Base-by-base conservation (phyloP, 2,888 invertebrate species). In the Aphelenchoides bicaudatus region DNA sequence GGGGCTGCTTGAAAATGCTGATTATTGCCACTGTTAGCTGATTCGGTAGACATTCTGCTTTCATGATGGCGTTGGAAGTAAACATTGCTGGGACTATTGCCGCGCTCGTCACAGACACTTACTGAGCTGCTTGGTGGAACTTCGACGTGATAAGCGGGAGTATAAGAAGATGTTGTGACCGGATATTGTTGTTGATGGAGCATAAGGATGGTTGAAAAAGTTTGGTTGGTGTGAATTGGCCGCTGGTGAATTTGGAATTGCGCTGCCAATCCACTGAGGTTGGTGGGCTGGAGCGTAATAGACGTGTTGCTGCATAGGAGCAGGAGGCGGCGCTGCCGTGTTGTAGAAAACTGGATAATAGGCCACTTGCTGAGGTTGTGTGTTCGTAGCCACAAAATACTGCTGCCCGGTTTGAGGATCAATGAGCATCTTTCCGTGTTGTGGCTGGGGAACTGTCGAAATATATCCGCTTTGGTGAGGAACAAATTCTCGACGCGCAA, bases 331-430 rank as follows among this genome's bases (percentile, higher is more conserved):
- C 16, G 30, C 21, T 10, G 59, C 43, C 16, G 65, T 29, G 39
- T 60, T 60, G 62, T 60, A 60, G 39, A 62, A 60, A 5, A 60
- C 64, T 13, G 63, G 62, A 27, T 59, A 62, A 19, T 65, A 60
- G 3, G 66, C 56, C 16, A 66, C 51, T 30, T 19, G 54, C 19
- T 52, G 62, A 19, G 63, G 65, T 6, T 61, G 58, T 13, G 47
- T 51, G 16, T 59, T 43, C 2, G 65, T n/a, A n/a, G n/a, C 66
- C 3, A 65, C 58, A 34, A 55, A 65, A 31, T 67, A 65, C 10
- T 56, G 67, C 37, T 67, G 67, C 4, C 67, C 67, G 13, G 67
- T 67, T 16, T 51, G 49, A 13, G 67, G 67, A 46, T 67, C 67
- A 21, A 67, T 60, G 1, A 67, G 56, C 51, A 67, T 61, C 38